Conservation (phyloP, 1,140 invertebrate species). For the Micrasema longulum region DNA sequence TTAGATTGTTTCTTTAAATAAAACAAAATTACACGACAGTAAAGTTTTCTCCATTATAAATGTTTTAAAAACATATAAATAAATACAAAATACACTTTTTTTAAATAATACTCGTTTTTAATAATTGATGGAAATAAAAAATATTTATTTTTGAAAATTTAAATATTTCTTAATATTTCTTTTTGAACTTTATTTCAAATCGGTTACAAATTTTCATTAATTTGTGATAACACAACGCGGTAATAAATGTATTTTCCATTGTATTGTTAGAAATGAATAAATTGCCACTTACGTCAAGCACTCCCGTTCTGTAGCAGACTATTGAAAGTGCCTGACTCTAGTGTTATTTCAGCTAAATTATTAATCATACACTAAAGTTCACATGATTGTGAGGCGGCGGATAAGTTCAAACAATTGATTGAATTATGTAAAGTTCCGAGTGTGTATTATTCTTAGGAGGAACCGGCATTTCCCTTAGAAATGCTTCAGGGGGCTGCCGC, state of each 20-base stretch:
- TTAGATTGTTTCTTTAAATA: no score
- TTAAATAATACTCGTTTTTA: no score
- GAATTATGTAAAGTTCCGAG: conserved; percentile 49
- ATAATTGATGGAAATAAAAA: no score
- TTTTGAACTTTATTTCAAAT: conserved; percentile 25
- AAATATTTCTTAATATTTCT: conserved; percentile 13
- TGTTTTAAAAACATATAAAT: no score
- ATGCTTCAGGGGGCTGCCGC: no score
- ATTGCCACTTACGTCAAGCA: conserved; percentile 50
- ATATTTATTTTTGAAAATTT: no score
- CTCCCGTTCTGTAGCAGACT: conserved; percentile 28
- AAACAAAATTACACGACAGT: no score
- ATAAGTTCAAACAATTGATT: conserved; percentile 52
- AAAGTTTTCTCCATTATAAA: no score
- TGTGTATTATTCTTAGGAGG: conserved; percentile 50
- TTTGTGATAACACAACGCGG: conserved; percentile 43
- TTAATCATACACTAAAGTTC: conserved; percentile 54
- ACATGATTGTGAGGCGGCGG: conserved; percentile 44
- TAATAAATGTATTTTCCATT: conserved; percentile 52
- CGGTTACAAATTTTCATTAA: conserved; percentile 37
- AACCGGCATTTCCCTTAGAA: conserved; percentile 12
- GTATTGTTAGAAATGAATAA: conserved; percentile 49
- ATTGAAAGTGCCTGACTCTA: conserved; percentile 20
- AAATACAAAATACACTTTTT: no score
- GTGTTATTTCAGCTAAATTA: conserved; percentile 51